Base-by-base conservation (phyloP, 2,797 vertebrate genomes). In the Alcedo quadribrachys region DNA sequence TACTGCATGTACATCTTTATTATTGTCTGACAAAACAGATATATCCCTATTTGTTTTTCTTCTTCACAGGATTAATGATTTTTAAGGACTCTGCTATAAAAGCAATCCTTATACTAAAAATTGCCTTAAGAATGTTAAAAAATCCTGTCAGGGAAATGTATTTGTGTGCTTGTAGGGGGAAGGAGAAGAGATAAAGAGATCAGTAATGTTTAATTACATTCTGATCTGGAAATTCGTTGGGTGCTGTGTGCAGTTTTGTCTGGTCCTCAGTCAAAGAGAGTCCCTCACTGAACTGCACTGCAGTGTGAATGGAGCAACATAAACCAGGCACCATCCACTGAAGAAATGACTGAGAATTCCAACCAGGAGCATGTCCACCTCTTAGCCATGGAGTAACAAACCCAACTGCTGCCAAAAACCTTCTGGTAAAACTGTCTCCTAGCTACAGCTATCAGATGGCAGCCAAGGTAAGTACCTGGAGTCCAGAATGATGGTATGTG, bases 101-200 rank as follows among this genome's bases (percentile, higher is more conserved):
- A 89, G 60, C 81, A 92, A 33, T 32, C 42, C 51, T 85, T 83
- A 87, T 2, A 67, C 54, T 33, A 81, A 53, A 73, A 94, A 91
- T 40, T 71, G 46, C 76, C 71, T 70, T 76, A 58, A 48, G 57
- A 85, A 66, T 82, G 86, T 91, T 70, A 92, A 95, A 94, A 95
- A 94, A 94, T 89, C 58, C 46, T 65, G 22, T 40, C 33, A 71
- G 30, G 50, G 16, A 89, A 80, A 61, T 33, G 20, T n/a, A 27
- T 79, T 27, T 81, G 37, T 5, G 5, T 63, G 32, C 28, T 76
- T 88, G 28, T 12, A 81, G 55, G 80, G n/a, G 18, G 25, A 69
- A 87, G 58, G 7, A 67, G 33, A 76, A 70, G 21, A 70, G 75
- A 77, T 46, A 63, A 83, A 80, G 35, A 71, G 17, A 69, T 25